Base-by-base conservation (phyloP, 2,797 vertebrate genomes). In the Myotis planiceps region DNA sequence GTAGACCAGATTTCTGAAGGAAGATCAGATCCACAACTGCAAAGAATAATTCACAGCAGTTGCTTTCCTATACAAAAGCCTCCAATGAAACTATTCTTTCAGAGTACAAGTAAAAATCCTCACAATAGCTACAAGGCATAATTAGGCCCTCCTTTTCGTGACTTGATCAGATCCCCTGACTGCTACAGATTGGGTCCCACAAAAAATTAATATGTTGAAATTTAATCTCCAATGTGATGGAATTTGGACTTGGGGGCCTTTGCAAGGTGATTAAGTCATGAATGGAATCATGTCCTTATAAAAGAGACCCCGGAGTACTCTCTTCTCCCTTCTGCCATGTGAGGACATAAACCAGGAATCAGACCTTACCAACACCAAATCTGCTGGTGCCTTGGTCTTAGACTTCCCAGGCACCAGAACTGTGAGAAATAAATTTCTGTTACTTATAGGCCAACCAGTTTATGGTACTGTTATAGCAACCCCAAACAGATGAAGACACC, bases 91-190 rank as follows among this genome's bases (percentile, higher is more conserved):
- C 19, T 8, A 2, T 13, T 23, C 71, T 23, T 80, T 47, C 25
- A 16, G 68, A 84, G 29, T 19, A 25, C 21, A 80, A 84, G 45
- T 25, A 34, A 10, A 63, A n/a, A 49, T 13, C 19, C 15, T n/a
- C 12, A 25, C 42, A 19, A 4, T 0, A 1, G 32, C 19, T 23
- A 2, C 0, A 75, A 39, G 2, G 45, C 21, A 34, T 12, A 4
- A 45, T 32, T 65, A 87, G 42, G 5, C 18, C 16, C 14, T 55
- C 76, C 39, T 37, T 39, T 6, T 66, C 13, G 6, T 23, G 37
- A 32, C 7, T 16, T 34, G 25, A 15, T 37, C 49, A 39, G 27
- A 69, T 27, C 4, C 32, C 25, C 58, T 29, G 45, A 25, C 45
- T 51, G 53, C 42, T 49, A 5, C 0, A 27, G 25, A n/a, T 4